Evolutionary conservation across 2,797 vertebrate genomes (phyloP).

Genomic region (Cynopterus sphinx): DNA sequence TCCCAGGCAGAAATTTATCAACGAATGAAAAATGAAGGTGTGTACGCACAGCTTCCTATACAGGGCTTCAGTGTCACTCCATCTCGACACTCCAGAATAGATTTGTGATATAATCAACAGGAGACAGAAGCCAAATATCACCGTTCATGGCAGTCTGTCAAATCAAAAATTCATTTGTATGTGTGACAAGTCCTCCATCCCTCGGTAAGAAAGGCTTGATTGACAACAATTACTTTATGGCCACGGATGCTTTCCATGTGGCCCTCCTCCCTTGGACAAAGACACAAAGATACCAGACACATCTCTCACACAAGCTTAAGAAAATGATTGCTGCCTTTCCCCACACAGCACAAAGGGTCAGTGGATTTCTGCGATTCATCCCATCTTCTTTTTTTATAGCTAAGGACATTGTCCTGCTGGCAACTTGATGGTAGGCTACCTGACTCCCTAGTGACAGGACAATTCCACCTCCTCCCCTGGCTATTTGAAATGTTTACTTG

Average conservation of each 20-base stretch:
- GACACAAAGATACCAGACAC: neutral
- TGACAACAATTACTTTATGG: neutral
- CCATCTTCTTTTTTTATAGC: neutral
- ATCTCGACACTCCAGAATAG: neutral
- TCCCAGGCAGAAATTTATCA: conserved; percentile 13
- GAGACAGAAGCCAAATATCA: neutral
- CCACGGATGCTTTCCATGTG: neutral
- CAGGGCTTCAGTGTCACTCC: neutral
- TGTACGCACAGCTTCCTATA: neutral
- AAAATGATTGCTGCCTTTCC: neutral
- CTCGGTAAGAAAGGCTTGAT: neutral
- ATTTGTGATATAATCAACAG: neutral
- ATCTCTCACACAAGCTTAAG: neutral
- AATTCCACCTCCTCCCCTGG: neutral
- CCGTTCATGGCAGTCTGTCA: neutral
- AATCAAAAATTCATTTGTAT: conserved; percentile 25
- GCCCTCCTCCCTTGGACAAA: neutral
- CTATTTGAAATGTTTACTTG: neutral
- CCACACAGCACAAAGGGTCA: neutral
- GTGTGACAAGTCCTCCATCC: neutral
- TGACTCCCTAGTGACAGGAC: neutral
- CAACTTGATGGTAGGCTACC: neutral
- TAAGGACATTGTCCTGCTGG: neutral
- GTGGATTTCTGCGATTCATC: neutral
- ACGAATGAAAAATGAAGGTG: neutral